Conservation (phyloP, 2,113 vertebrate species). For the Zapus hudsonius region DNA sequence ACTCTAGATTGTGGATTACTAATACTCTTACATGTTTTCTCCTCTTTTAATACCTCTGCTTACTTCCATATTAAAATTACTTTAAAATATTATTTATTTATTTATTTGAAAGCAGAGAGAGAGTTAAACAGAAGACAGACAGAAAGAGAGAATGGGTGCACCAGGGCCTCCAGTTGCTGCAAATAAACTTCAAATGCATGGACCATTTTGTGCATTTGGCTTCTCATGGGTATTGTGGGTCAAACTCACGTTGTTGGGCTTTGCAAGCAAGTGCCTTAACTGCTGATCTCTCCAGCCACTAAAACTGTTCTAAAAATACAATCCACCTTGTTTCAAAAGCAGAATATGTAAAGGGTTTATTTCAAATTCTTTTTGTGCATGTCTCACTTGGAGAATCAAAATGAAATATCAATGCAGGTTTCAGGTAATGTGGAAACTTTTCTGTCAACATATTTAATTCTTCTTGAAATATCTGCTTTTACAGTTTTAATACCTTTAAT, state of each 20-base stretch:
- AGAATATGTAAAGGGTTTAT: too few relatives aligned
- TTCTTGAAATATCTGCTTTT: slow-evolving; percentile 35
- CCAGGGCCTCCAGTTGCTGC: too few relatives aligned
- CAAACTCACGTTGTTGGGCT: too few relatives aligned
- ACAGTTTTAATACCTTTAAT: not conserved
- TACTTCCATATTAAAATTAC: not conserved
- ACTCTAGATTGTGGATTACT: not conserved
- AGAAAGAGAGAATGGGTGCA: too few relatives aligned
- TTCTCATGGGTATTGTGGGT: too few relatives aligned
- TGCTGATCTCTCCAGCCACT: too few relatives aligned
- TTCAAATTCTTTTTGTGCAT: not conserved
- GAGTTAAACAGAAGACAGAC: too few relatives aligned
- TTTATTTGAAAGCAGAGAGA: too few relatives aligned
- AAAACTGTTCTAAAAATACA: too few relatives aligned
- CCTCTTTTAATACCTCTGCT: not conserved
- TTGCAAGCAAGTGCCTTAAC: too few relatives aligned
- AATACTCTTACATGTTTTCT: not conserved
- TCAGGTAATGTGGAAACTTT: not conserved
- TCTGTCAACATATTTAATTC: not conserved
- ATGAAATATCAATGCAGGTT: not conserved
- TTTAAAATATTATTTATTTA: too few relatives aligned
- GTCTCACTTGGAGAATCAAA: not conserved
- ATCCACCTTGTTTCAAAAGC: not conserved
- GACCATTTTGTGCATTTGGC: too few relatives aligned
- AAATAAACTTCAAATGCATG: not conserved